Conservation (phyloP, 2,113 vertebrate species). For the Mola mola region DNA sequence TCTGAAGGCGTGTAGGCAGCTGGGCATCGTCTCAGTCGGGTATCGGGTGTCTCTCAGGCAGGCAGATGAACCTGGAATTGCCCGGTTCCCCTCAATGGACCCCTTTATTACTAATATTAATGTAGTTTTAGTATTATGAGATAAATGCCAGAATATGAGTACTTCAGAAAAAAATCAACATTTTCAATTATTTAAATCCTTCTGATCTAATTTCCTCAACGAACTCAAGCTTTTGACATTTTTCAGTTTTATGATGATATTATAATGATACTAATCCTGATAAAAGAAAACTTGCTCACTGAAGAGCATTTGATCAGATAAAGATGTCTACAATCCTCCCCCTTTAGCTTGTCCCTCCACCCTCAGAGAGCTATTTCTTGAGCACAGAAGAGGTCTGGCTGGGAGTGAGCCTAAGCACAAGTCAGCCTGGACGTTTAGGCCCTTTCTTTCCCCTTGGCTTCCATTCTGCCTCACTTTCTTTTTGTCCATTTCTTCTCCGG, state of each 20-base stretch:
- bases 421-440: constrained; percentile 39
- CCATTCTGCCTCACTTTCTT: constrained; percentile 53
- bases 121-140: constrained; percentile 49
- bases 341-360: constrained; percentile 6
- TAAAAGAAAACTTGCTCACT: not conserved
- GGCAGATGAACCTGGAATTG: constrained; percentile 49
- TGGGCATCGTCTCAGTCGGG: constrained; percentile 63
- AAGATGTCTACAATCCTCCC: constrained; percentile 15
- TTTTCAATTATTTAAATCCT: constrained; percentile 53
- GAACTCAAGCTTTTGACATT: constrained; percentile 21
- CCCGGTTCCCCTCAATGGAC: constrained; percentile 63
- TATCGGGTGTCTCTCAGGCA: constrained; percentile 64
- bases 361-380: constrained; percentile 64
- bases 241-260: constrained; percentile 13
- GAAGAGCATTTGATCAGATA: constrained; percentile 27
- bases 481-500: constrained; percentile 31
- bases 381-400: constrained; percentile 39
- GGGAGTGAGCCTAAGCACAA: constrained; percentile 36
- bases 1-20: constrained; percentile 75
- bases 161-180: constrained; percentile 29
- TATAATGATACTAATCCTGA: too few species aligned
- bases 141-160: constrained; percentile 24
- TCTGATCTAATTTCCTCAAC: constrained; percentile 62
- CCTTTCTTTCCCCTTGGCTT: constrained; percentile 16
- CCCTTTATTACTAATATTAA: constrained; percentile 53